Conservation (phyloP, 2,113 vertebrate species). For the Ia io region DNA sequence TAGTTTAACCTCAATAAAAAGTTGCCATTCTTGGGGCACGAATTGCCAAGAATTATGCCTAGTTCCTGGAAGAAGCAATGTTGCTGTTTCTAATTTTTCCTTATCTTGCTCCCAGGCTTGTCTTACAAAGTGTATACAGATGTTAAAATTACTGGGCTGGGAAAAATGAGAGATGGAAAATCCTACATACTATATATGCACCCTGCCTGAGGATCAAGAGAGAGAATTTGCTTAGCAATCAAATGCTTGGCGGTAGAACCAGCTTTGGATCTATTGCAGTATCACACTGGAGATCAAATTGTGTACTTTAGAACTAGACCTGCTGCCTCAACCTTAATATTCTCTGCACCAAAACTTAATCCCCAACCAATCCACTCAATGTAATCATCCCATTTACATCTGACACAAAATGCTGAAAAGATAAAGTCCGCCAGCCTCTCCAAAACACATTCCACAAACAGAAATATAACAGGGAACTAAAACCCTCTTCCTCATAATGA, state of each 20-base stretch:
- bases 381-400: neutral
- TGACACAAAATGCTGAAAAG: neutral
- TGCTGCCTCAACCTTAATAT: neutral
- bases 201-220: neutral
- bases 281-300: neutral
- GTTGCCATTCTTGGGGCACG: neutral
- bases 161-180: conserved; percentile 23
- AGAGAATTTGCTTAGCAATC: neutral
- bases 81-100: neutral
- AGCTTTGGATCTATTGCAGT: neutral
- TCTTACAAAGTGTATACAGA: conserved; percentile 49
- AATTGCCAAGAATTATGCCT: neutral
- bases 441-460: neutral
- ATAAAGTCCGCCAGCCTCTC: neutral
- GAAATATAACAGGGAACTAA: neutral
- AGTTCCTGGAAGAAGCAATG: neutral
- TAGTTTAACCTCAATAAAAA: neutral
- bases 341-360: neutral
- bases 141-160: conserved; percentile 29
- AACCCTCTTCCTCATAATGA: neutral
- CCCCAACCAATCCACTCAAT: neutral
- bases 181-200: neutral
- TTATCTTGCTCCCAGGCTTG: conserved; percentile 13
- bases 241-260: neutral
- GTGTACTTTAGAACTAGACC: neutral